These are phyloP conservation scores for Allophyes oxyacanthae DNA, from an alignment of 2,888 invertebrate genomes.

Conservation along the genomic window DNA sequence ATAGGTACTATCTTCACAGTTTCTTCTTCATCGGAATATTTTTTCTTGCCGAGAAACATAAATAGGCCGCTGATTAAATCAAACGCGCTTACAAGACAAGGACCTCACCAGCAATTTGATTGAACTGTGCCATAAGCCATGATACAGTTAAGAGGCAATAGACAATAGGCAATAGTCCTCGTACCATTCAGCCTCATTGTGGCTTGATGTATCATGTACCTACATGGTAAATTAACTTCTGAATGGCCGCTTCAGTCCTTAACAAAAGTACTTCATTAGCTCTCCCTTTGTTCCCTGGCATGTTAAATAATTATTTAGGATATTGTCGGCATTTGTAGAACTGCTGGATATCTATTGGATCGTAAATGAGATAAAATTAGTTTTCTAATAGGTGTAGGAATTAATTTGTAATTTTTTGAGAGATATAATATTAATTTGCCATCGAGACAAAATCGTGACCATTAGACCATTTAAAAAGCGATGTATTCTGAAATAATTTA, in stretches of 20 bases:
- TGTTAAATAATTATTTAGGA: no score
- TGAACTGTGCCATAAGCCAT: conserved; percentile 1
- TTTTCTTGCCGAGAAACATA: no score
- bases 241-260: conserved; percentile 12
- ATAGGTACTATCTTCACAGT: no score
- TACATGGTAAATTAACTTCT: conserved; percentile 31
- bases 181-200: conserved; percentile 26
- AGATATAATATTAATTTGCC: no score
- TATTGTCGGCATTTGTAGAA: neutral
- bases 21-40: no score
- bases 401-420: no score
- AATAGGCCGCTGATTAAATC: no score
- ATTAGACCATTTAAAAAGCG: no score
- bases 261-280: conserved; percentile 18
- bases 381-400: no score
- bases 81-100: neutral
- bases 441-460: no score
- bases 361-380: conserved; percentile 3
- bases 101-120: conserved; percentile 3
- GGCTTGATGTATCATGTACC: no score
- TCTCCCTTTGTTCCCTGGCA: conserved; percentile 15
- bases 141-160: conserved; percentile 11
- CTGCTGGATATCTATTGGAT: conserved; percentile 12
- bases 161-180: conserved; percentile 31
- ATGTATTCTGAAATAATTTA: no score